Conservation (phyloP, 2,797 vertebrate species). For the Spinus olivaceus region DNA sequence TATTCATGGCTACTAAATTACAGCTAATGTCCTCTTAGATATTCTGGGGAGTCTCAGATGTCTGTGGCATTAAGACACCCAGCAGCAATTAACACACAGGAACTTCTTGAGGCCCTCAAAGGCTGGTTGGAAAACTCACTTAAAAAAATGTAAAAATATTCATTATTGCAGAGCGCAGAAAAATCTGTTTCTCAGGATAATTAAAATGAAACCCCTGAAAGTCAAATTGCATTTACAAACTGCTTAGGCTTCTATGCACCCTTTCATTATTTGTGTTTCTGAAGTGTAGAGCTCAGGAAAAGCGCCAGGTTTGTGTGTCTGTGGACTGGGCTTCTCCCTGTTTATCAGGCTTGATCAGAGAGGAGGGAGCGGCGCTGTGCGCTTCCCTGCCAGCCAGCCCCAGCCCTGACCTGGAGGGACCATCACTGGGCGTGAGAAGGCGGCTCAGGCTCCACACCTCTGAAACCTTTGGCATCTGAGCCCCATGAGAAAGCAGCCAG, state of each 20-base stretch:
- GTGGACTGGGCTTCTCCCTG: constrained; percentile 1
- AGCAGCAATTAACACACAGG: background rate
- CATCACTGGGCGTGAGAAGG: constrained; percentile 1
- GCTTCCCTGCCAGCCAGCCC: background rate
- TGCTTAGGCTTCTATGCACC: background rate
- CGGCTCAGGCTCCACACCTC: background rate
- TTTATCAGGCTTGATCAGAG: constrained; percentile 29
- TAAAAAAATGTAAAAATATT: background rate
- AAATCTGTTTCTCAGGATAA: background rate
- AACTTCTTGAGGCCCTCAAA: background rate
- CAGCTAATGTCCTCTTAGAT: background rate
- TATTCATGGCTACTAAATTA: background rate
- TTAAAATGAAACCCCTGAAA: background rate
- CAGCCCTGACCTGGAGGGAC: constrained; percentile 37
- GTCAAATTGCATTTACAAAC: background rate
- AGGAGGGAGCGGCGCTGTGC: background rate
- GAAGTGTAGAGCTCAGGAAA: background rate
- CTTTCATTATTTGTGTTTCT: background rate
- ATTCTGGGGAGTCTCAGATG: constrained; percentile 4
- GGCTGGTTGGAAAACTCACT: background rate
- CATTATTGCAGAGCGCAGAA: background rate
- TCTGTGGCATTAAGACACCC: background rate
- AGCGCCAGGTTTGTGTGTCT: background rate
- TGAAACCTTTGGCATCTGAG: background rate
- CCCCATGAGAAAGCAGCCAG: background rate